Evolutionary conservation across 2,888 invertebrate genomes (phyloP), one percentile per base, ranked within the genome.

Genomic region (Merodon equestris): DNA sequence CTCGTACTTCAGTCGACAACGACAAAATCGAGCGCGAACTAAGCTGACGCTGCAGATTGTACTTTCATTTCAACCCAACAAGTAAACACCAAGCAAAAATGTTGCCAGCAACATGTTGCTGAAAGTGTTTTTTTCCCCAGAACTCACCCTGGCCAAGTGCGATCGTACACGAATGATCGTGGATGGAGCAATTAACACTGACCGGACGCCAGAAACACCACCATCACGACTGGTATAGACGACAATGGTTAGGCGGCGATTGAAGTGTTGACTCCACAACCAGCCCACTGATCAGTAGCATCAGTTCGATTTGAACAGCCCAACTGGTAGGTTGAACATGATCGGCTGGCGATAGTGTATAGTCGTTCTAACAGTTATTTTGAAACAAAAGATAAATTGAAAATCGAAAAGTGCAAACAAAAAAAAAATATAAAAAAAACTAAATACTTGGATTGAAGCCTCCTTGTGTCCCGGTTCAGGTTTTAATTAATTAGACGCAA

Each of bases 261-360:
- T 54, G 50, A 7, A 3, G 40, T 10, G 40, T 50, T 66, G 40
- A 56, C 66, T 61, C 60, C 44, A 42, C 40, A 34, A 57, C 51
- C 72, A 61, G 58, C 58, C 51, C 34, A 14, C 18, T 51, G 56
- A 77, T 73, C 51, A 57, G 51, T 45, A 63, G 17, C 63, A 68
- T 68, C 67, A 79, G 79, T 79, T 70, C 36, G 64, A 74, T 64
- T 70, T 79, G 68, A 68, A 74, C 63, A 56, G 51, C 54, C 53
- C 74, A 63, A 36, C 68, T 74, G 64, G 68, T 56, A 70, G 64
- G 79, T 79, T 74, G 54, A 53, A 38, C 67, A 47, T 57, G 61
- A 68, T 57, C 57, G 51, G 14, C 53, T 63, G 40, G 34, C 38
- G 54, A 4, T 40, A 58, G 48, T 40, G 40, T 45, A 71, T 50